Evolutionary conservation across 23 tunicate genomes (phyloP).

Genomic region (Botrylloides violaceus): DNA sequence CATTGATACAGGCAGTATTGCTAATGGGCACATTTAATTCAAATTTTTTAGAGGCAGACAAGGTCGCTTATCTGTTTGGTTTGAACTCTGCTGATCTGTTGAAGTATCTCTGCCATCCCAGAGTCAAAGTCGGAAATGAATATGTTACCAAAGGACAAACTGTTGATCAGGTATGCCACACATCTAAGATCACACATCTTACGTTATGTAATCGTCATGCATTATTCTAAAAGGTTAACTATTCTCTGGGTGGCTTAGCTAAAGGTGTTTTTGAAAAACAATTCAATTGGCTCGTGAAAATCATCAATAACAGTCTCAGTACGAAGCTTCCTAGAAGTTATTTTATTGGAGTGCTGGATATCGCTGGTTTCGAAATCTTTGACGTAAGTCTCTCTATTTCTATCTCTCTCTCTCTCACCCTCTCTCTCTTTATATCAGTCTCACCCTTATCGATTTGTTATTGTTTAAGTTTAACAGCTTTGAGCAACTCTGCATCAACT

Average conservation of each 20-base stretch:
- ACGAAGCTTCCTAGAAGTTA: slow-evolving; percentile 94
- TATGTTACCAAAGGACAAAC: slow-evolving; percentile 98
- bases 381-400: slow-evolving; percentile 45
- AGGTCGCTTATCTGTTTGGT: slow-evolving; percentile 90
- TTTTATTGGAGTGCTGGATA: slow-evolving; percentile 98
- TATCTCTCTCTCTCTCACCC: neutral
- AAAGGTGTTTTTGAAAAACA: slow-evolving; percentile 80
- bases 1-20: no score
- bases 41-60: slow-evolving; percentile 77
- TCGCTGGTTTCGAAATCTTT: slow-evolving; percentile 99
- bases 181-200: neutral
- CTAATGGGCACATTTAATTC: neutral
- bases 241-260: slow-evolving; percentile 74
- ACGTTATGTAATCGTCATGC: neutral
- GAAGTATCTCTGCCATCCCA: slow-evolving; percentile 79
- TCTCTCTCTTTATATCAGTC: neutral
- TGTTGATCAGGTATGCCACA: slow-evolving; percentile 55
- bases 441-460: neutral
- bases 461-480: slow-evolving; percentile 80
- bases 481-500: slow-evolving; percentile 99
- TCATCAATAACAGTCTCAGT: slow-evolving; percentile 79
- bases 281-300: slow-evolving; percentile 89
- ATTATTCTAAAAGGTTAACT: slow-evolving; percentile 5
- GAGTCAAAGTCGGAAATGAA: slow-evolving; percentile 98
- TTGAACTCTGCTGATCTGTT: slow-evolving; percentile 90